These are phyloP conservation scores for Chymomyza procnemis DNA, from an alignment of 2,888 invertebrate species.

Conservation along the genomic window DNA sequence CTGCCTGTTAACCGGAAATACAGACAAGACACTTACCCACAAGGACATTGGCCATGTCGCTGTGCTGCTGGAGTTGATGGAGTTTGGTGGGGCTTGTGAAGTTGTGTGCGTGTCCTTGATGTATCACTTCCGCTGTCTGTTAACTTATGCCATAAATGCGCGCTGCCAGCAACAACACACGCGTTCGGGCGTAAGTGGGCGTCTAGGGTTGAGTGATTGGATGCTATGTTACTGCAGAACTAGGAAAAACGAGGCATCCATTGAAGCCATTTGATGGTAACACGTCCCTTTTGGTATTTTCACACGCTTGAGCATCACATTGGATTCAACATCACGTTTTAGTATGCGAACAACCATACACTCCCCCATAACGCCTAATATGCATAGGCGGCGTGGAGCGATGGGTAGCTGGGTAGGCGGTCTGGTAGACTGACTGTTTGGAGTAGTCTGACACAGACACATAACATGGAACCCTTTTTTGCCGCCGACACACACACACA, in stretches of 20 bases:
- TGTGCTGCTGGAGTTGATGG: neutral
- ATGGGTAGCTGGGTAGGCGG: no score
- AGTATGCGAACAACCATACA: conserved; percentile 47
- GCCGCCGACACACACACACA: conserved; percentile 1
- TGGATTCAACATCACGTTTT: conserved; percentile 78
- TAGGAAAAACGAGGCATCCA: conserved; percentile 26
- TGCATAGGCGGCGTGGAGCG: conserved; percentile 50
- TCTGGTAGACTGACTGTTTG: conserved; percentile 15
- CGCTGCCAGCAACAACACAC: conserved; percentile 56
- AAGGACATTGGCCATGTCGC: conserved; percentile 4
- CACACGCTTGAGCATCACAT: conserved; percentile 79
- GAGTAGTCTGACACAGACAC: conserved; percentile 8
- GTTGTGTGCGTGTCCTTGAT: conserved; percentile 60
- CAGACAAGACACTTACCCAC: neutral
- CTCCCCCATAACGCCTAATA: conserved; percentile 51
- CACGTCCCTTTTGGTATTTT: conserved; percentile 78
- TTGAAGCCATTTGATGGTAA: conserved; percentile 68
- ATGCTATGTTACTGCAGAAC: neutral
- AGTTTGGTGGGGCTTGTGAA: neutral
- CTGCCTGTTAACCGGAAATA: conserved; percentile 51
- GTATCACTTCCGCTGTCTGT: conserved; percentile 72
- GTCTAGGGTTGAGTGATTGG: neutral
- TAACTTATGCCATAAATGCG: conserved; percentile 70
- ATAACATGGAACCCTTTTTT: conserved; percentile 58
- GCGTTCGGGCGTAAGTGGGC: conserved; percentile 31